Evolutionary conservation across 23 tunicate species (phyloP).

Genomic region (Phallusia fumigata): DNA sequence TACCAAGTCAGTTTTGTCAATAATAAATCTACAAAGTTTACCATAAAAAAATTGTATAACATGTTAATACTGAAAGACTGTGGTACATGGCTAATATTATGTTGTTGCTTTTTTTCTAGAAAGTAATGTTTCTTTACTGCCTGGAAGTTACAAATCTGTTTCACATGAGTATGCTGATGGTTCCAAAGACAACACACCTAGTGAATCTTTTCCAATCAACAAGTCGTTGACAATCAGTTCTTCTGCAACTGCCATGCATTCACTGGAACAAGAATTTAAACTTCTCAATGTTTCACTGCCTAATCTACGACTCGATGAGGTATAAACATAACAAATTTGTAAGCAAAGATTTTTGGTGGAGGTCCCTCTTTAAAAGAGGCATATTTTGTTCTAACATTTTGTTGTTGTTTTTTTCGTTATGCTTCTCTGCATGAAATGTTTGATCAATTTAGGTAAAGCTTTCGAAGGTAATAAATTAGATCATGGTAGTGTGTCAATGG

Average conservation of each 20-base stretch:
- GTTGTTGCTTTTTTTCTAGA: background rate
- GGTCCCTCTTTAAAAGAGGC: no score
- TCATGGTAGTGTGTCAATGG: background rate
- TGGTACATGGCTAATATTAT: no score
- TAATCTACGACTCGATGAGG: conserved; percentile 52
- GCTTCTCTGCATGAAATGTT: no score
- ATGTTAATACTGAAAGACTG: no score
- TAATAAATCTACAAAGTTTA: no score
- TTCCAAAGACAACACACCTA: background rate
- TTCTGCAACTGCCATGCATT: background rate
- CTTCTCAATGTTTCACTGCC: conserved; percentile 46
- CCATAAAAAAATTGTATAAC: no score
- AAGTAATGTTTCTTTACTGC: background rate
- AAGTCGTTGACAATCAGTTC: background rate
- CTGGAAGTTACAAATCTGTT: background rate
- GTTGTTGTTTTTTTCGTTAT: no score
- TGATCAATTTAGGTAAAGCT: background rate
- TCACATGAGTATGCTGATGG: background rate
- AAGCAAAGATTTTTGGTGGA: no score
- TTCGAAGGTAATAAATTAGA: background rate
- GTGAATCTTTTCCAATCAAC: background rate
- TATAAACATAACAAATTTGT: background rate
- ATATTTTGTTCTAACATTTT: no score
- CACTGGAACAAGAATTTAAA: conserved; percentile 67
- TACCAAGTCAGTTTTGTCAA: no score